These are phyloP conservation scores for Chelmon rostratus DNA, from an alignment of 2,797 vertebrate genomes.

Conservation along the genomic window DNA sequence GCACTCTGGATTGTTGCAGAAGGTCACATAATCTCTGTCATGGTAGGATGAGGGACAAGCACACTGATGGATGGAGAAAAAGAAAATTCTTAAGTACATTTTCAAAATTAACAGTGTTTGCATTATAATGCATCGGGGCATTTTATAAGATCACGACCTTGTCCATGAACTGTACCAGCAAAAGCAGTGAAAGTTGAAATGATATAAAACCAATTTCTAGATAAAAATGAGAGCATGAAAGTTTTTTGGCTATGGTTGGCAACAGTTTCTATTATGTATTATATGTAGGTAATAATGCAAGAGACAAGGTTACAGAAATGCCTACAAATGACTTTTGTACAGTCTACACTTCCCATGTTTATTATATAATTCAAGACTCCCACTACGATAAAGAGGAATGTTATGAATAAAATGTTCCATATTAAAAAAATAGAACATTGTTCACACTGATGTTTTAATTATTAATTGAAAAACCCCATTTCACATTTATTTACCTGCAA, in stretches of 20 bases:
- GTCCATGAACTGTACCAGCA: neutral
- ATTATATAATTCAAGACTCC: neutral
- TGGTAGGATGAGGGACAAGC: slow-evolving; percentile 45
- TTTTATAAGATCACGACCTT: neutral
- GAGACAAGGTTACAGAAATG: slow-evolving; percentile 10
- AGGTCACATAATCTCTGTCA: slow-evolving; percentile 46
- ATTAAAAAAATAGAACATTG: slow-evolving; percentile 8
- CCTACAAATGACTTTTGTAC: slow-evolving; percentile 1
- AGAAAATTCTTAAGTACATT: slow-evolving; percentile 15
- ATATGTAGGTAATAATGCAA: slow-evolving; percentile 3
- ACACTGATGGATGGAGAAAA: slow-evolving; percentile 45
- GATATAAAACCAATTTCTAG: slow-evolving; percentile 6
- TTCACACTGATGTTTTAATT: slow-evolving; percentile 4
- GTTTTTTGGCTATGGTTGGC: neutral
- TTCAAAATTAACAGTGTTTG: slow-evolving; percentile 3
- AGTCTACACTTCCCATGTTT: neutral
- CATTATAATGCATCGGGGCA: neutral
- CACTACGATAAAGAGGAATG: neutral
- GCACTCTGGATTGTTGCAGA: slow-evolving; percentile 77
- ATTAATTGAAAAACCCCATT: slow-evolving; percentile 12
- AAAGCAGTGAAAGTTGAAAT: slow-evolving; percentile 4
- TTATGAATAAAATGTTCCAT: neutral
- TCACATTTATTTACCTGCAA: slow-evolving; percentile 67
- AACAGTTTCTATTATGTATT: neutral
- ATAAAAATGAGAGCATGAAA: neutral